A percentile compares a stretch with the other conserved stretches of the same genome.
phyloP scores from a whole-genome alignment of 2,888 invertebrate genomes.

The Adelphocoris suturalis region DNA sequence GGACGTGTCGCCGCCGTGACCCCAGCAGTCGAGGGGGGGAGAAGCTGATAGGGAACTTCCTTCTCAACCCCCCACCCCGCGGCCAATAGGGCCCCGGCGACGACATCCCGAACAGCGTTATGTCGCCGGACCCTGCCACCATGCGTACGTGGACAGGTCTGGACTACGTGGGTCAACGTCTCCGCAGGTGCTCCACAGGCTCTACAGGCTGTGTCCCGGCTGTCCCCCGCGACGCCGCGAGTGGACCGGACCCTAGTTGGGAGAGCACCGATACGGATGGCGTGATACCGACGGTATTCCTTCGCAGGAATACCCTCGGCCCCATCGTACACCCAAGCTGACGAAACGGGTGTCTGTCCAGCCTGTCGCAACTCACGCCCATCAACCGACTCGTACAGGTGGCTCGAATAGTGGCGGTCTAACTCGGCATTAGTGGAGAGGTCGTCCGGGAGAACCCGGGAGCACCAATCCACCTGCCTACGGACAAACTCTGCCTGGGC shows the following conservation, averaged over 20 bases:
- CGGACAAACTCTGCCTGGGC: background rate
- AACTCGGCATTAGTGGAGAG: no score
- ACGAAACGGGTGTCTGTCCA: conserved; percentile 11
- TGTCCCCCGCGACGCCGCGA: background rate
- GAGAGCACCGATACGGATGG: background rate
- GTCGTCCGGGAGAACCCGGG: background rate
- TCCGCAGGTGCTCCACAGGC: conserved; percentile 77
- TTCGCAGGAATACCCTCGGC: background rate
- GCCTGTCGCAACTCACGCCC: background rate
- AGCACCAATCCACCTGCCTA: background rate
- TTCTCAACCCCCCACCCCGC: no score
- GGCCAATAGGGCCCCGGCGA: background rate
- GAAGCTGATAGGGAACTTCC: no score
- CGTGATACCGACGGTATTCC: background rate
- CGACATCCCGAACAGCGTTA: conserved; percentile 52
- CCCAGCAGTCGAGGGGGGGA: background rate
- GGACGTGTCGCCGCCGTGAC: background rate
- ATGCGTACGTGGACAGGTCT: conserved; percentile 78
- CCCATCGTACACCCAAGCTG: background rate
- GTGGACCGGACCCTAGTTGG: background rate
- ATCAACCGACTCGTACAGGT: background rate
- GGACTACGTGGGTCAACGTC: conserved; percentile 77
- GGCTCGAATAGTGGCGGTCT: no score
- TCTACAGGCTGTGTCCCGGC: conserved; percentile 75
- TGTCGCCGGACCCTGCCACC: conserved; percentile 78